Conservation (phyloP, 2,888 invertebrate genomes). For the Chaitophorus viminalis region DNA sequence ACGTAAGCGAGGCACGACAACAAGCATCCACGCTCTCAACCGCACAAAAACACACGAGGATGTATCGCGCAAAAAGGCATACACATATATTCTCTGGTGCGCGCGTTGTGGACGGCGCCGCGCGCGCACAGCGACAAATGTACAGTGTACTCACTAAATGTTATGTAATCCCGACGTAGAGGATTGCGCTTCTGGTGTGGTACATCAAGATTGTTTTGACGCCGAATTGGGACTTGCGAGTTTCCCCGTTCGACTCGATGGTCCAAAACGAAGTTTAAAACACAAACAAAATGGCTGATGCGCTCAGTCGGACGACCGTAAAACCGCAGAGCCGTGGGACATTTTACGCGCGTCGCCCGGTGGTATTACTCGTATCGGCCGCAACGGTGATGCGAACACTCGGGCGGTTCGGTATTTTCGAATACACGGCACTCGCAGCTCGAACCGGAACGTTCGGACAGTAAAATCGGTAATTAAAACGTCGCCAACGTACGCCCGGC, state of each 20-base stretch:
- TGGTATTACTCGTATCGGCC: slow-evolving; percentile 44
- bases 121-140: no score
- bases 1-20: no score
- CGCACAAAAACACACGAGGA: not conserved
- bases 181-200: slow-evolving; percentile 53
- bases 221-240: slow-evolving; percentile 23
- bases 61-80: not conserved
- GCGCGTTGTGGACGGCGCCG: not conserved
- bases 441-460: not conserved
- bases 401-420: slow-evolving; percentile 67
- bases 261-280: not conserved
- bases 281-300: slow-evolving; percentile 60
- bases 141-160: slow-evolving; percentile 48
- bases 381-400: slow-evolving; percentile 62
- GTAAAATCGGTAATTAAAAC: slow-evolving; percentile 30
- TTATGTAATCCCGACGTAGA: slow-evolving; percentile 62
- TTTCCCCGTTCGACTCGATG: not conserved
- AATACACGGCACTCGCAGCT: slow-evolving; percentile 8
- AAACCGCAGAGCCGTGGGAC: slow-evolving; percentile 29
- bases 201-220: slow-evolving; percentile 58
- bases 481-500: slow-evolving; percentile 48
- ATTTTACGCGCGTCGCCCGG: slow-evolving; percentile 35
- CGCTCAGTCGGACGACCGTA: slow-evolving; percentile 34
- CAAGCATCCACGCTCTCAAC: not conserved
- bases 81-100: not conserved